Conservation (phyloP, 92 coral and sea anemone genomes). For the Chrysogorgia sp. region DNA sequence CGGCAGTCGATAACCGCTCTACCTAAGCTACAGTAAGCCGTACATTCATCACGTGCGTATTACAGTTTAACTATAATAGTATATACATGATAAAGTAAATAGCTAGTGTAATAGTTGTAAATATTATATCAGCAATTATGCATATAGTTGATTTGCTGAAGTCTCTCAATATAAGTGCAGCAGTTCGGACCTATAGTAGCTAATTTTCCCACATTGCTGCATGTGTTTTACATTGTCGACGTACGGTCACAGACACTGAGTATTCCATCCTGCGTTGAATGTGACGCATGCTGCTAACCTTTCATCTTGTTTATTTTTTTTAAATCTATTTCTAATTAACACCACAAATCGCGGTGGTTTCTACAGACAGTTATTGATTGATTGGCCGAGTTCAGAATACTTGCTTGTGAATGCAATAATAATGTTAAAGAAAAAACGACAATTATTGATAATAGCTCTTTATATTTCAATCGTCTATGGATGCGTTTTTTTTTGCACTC, state of each 20-base stretch:
- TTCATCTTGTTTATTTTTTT: constrained; percentile 6
- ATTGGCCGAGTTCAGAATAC: not conserved
- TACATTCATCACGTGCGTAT: too few relatives aligned
- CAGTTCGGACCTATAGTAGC: not conserved
- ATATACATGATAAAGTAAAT: too few relatives aligned
- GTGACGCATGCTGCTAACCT: constrained; percentile 2
- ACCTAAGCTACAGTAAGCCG: too few relatives aligned
- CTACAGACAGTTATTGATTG: not conserved
- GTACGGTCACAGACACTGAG: not conserved
- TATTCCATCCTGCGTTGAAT: not conserved
- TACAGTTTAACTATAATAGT: too few relatives aligned
- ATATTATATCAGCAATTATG: too few relatives aligned
- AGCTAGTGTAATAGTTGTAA: too few relatives aligned
- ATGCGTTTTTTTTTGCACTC: too few relatives aligned
- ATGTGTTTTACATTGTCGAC: not conserved
- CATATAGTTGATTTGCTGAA: too few relatives aligned
- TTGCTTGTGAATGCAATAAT: not conserved
- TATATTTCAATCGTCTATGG: too few relatives aligned
- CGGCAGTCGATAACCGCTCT: too few relatives aligned
- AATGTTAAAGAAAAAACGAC: too few relatives aligned
- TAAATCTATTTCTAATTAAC: not conserved
- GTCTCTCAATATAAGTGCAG: too few relatives aligned
- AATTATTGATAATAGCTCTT: not conserved
- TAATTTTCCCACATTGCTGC: not conserved
- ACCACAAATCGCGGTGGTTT: not conserved